Percentiles rank a stretch among this genome's conserved stretches.
Conservation (phyloP, 2,113 vertebrate genomes). For the Saguinus midas region DNA sequence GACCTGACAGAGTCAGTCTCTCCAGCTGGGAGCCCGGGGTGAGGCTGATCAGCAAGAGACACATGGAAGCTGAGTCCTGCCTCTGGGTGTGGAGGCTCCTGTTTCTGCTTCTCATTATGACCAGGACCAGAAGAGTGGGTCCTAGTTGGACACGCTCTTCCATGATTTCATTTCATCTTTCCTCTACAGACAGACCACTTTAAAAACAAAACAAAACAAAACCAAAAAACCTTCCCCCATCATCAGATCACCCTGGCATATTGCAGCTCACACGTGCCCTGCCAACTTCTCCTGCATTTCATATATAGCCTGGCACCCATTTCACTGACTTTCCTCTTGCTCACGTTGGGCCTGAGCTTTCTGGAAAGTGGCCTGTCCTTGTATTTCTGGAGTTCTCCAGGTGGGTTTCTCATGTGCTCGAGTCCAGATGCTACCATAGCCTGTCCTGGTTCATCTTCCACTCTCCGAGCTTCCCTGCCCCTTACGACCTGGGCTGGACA, state of each 20-base stretch:
- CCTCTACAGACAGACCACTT: background rate
- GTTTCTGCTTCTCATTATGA: background rate
- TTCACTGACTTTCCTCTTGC: background rate
- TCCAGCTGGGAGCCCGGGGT: slow-evolving; percentile 74
- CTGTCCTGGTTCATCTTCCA: background rate
- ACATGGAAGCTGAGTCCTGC: slow-evolving; percentile 41
- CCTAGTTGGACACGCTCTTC: background rate
- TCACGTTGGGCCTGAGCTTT: background rate
- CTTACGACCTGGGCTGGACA: background rate
- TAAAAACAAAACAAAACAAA: background rate
- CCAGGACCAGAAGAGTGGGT: background rate
- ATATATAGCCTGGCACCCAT: rapidly evolving
- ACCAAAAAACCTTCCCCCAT: background rate
- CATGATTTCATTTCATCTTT: background rate
- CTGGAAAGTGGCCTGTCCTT: background rate
- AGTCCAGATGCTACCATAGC: background rate
- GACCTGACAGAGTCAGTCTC: slow-evolving; percentile 77
- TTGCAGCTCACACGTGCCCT: rapidly evolving
- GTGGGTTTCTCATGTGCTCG: rapidly evolving
- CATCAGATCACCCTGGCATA: background rate
- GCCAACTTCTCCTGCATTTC: background rate
- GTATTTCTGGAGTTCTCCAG: background rate
- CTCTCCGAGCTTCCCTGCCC: background rate
- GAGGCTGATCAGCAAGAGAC: slow-evolving; percentile 33
- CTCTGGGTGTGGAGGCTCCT: slow-evolving; percentile 43